Evolutionary conservation across 2,797 vertebrate species (phyloP), one percentile per base, ranked within the genome.

Genomic region (Pipistrellus pygmaeus): DNA sequence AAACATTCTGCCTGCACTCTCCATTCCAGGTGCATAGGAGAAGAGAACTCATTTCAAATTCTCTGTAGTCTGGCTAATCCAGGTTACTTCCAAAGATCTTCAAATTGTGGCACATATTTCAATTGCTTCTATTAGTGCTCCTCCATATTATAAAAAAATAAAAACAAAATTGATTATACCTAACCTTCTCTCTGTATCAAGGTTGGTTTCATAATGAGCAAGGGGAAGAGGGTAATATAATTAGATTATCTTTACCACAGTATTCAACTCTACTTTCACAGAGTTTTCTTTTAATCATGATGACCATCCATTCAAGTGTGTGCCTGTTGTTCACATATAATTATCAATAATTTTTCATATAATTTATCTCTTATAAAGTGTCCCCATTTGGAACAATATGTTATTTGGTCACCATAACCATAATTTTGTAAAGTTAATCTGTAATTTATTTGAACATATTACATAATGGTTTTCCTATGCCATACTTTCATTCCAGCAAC

Each of bases 251-350:
- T 88, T 91, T 62, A 14, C 10, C 72, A 64, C 53, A 82, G 69
- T 53, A 85, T 73, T 86, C n/a, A 64, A 44, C 11, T 90, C 13
- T 60, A 46, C 64, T 88, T 89, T 91, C 20, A 72, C 60, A 64
- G 20, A 69, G 12, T 86, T 91, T 95, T 92, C 73, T 44, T 57
- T 44, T 76, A 69, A 14, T 87, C 11, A 71, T 20, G 44, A 69
- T 62, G 35, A 55, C 11, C n/a, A 64, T 35, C 23, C 23, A 82
- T 41, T 75, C 64, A 9, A 41, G 9, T 66, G 68, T 62, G 35
- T 93, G 44, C 51, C 41, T 51, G 17, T 60, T 86, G 18, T 60
- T 2, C 14, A 21, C 27, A 76, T 86, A 12, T 20, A 77, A 78
- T 35, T n/a, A 41, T 68, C 23, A 64, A 3, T 53, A 88, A 32